phyloP scores from a whole-genome alignment of 2,113 vertebrate genomes.

The Apteryx owenii region DNA sequence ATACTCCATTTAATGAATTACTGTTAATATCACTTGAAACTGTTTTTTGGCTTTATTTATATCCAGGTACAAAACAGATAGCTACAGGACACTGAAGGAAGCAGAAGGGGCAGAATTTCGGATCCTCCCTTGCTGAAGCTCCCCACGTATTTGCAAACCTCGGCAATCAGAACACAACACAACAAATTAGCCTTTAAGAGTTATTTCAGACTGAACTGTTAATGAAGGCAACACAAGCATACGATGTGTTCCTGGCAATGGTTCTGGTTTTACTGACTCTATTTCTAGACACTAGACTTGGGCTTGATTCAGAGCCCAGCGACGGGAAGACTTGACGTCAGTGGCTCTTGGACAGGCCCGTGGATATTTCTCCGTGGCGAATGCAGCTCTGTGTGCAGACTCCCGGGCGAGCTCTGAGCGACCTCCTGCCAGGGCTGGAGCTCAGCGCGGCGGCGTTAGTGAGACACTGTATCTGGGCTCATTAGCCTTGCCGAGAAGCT shows the following conservation, averaged over 20 bases:
- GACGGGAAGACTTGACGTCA: neutral
- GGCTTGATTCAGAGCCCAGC: neutral
- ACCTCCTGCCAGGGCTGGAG: neutral
- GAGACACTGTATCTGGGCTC: fast-evolving
- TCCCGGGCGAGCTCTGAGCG: neutral
- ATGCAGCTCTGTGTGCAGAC: fast-evolving
- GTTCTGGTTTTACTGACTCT: slow-evolving; percentile 17
- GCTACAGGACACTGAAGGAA: neutral
- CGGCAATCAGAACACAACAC: neutral
- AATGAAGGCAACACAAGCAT: neutral
- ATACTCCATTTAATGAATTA: neutral
- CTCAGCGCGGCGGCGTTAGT: neutral
- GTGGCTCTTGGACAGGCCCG: neutral
- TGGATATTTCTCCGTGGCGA: neutral
- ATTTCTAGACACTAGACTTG: neutral
- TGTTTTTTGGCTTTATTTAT: neutral
- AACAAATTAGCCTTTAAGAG: neutral
- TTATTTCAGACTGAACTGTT: neutral
- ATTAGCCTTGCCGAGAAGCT: neutral
- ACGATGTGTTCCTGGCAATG: neutral
- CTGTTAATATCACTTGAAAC: neutral
- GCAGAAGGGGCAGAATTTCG: neutral
- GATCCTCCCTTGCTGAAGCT: neutral
- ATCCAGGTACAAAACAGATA: neutral
- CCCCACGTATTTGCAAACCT: neutral